These are phyloP conservation scores for Ahaetulla prasina DNA, from an alignment of 2,113 vertebrate species.

Conservation along the genomic window DNA sequence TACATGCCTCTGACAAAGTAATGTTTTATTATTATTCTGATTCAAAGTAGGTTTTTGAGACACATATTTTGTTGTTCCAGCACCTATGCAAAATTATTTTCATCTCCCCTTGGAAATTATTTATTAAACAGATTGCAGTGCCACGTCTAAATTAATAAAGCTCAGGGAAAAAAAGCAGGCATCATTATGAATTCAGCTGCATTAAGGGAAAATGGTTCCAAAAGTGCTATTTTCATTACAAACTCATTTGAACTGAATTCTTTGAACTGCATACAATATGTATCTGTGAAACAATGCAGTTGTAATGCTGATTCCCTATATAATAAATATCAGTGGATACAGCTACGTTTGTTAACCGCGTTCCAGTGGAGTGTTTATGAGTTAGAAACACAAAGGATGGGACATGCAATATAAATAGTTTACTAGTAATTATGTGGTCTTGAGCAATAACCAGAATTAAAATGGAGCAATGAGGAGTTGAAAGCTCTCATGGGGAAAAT, in stretches of 20 bases:
- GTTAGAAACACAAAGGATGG: slow-evolving; percentile 40
- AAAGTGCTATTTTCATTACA: slow-evolving; percentile 38
- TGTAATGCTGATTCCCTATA: slow-evolving; percentile 33
- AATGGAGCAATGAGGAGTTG: slow-evolving; percentile 46
- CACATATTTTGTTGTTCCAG: background rate
- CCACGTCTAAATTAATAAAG: background rate
- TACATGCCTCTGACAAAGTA: background rate
- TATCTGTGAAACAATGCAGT: slow-evolving; percentile 1
- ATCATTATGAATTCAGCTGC: background rate
- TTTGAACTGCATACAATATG: slow-evolving; percentile 38
- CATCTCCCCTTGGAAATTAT: background rate
- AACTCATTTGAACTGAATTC: slow-evolving; percentile 41
- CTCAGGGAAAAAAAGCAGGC: background rate
- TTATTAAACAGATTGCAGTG: background rate
- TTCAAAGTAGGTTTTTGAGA: background rate
- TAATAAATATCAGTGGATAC: slow-evolving; percentile 39
- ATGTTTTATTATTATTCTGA: background rate
- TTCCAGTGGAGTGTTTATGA: slow-evolving; percentile 32
- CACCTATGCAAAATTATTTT: background rate
- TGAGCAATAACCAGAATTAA: slow-evolving; percentile 50
- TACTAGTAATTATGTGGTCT: slow-evolving; percentile 51
- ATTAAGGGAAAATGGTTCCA: background rate
- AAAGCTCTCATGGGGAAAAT: slow-evolving; percentile 52
- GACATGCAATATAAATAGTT: slow-evolving; percentile 37
- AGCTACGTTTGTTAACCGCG: slow-evolving; percentile 31